Evolutionary conservation across 2,888 invertebrate species (phyloP).

Genomic region (Brenthis daphne): DNA sequence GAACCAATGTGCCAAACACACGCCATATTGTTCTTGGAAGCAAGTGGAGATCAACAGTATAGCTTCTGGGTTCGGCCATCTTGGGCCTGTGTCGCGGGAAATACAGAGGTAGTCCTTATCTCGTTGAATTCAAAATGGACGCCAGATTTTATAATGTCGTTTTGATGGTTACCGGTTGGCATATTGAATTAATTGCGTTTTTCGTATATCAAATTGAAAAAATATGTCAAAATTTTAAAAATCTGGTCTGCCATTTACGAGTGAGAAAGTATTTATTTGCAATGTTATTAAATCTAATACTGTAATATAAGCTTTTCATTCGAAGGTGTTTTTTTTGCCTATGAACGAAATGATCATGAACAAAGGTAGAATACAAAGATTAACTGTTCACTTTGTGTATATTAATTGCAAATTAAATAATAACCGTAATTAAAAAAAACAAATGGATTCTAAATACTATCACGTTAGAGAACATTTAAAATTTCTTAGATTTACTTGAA

Average conservation of each 20-base stretch:
- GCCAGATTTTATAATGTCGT: constrained; percentile 29
- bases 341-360: constrained; percentile 17
- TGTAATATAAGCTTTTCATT: constrained; percentile 7
- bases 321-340: not conserved
- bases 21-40: constrained; percentile 90
- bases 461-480: not conserved
- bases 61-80: constrained; percentile 97
- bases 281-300: constrained; percentile 1
- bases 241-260: constrained; percentile 18
- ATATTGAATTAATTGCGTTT: not conserved
- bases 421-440: constrained; percentile 15
- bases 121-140: constrained; percentile 18
- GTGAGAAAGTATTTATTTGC: constrained; percentile 4
- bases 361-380: constrained; percentile 9
- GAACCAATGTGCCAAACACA: constrained; percentile 70
- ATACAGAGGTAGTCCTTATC: constrained; percentile 88
- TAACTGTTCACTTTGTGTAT: constrained; percentile 25
- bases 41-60: constrained; percentile 98
- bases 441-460: constrained; percentile 25
- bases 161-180: not conserved
- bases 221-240: not conserved
- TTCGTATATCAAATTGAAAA: not conserved
- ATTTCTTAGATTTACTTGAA: not conserved
- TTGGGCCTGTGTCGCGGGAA: constrained; percentile 90
- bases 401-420: constrained; percentile 25